Conservation (phyloP, 2,888 invertebrate species). For the Antitype chi region DNA sequence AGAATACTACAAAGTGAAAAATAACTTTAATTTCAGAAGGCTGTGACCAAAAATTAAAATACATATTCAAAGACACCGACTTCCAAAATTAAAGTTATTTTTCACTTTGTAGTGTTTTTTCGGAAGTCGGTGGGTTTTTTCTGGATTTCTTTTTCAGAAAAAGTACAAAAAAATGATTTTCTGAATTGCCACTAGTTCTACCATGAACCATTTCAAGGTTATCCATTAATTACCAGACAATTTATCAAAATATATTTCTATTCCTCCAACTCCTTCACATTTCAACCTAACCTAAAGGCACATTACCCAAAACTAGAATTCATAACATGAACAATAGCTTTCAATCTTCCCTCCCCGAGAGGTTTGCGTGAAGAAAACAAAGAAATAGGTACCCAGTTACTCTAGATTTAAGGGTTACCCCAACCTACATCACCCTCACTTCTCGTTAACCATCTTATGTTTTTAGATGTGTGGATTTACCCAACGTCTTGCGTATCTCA, state of each 20-base stretch:
- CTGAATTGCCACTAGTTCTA: too few species aligned
- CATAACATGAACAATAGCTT: slow-evolving; percentile 52
- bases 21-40: too few species aligned
- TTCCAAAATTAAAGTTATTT: too few species aligned
- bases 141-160: too few species aligned
- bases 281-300: slow-evolving; percentile 18
- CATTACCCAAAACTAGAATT: slow-evolving; percentile 55
- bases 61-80: too few species aligned
- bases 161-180: too few species aligned
- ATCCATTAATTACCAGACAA: too few species aligned
- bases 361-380: slow-evolving; percentile 55
- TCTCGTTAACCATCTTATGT: slow-evolving; percentile 60
- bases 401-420: slow-evolving; percentile 54
- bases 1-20: too few species aligned
- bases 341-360: slow-evolving; percentile 51
- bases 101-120: too few species aligned
- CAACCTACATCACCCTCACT: slow-evolving; percentile 49
- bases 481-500: slow-evolving; percentile 50
- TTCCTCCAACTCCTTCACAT: slow-evolving; percentile 15
- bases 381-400: slow-evolving; percentile 51
- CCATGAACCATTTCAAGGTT: too few species aligned
- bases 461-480: slow-evolving; percentile 59
- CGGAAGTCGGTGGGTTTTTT: too few species aligned
- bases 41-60: too few species aligned
- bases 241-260: slow-evolving; percentile 8